These are phyloP conservation scores for Toxonevra muliebris DNA, from an alignment of 2,888 invertebrate genomes.

Conservation along the genomic window DNA sequence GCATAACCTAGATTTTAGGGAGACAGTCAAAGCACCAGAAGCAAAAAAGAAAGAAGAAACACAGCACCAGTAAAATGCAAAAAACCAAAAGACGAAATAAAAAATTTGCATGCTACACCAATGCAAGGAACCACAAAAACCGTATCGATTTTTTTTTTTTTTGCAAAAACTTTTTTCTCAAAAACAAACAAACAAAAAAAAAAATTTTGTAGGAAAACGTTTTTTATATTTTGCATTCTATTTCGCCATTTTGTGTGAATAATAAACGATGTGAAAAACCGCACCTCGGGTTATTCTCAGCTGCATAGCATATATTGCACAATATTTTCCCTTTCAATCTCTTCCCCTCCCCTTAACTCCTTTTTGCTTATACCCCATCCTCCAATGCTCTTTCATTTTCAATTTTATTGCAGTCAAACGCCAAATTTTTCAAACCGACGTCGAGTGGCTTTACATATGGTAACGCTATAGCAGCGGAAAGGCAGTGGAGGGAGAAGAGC, in stretches of 20 bases:
- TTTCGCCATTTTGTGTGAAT: conserved; percentile 43
- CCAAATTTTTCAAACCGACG: conserved; percentile 18
- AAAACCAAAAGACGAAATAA: not conserved
- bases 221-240: too few relatives aligned
- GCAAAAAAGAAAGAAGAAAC: too few relatives aligned
- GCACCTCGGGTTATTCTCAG: conserved; percentile 45
- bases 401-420: conserved; percentile 41
- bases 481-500: not conserved
- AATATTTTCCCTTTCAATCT: not conserved
- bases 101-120: conserved; percentile 26
- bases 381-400: not conserved
- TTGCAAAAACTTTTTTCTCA: not conserved
- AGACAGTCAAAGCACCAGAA: too few relatives aligned
- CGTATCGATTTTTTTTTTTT: conserved; percentile 33
- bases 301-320: conserved; percentile 5
- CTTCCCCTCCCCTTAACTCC: not conserved
- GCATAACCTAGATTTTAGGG: conserved; percentile 22
- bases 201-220: too few relatives aligned
- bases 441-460: conserved; percentile 1
- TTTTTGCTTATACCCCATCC: not conserved
- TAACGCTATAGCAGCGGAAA: not conserved
- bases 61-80: too few relatives aligned
- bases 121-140: conserved; percentile 26
- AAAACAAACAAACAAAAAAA: too few relatives aligned
- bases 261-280: conserved; percentile 63